These are phyloP conservation scores for Gerris buenoi DNA, from an alignment of 1,140 invertebrate species.

Conservation along the genomic window DNA sequence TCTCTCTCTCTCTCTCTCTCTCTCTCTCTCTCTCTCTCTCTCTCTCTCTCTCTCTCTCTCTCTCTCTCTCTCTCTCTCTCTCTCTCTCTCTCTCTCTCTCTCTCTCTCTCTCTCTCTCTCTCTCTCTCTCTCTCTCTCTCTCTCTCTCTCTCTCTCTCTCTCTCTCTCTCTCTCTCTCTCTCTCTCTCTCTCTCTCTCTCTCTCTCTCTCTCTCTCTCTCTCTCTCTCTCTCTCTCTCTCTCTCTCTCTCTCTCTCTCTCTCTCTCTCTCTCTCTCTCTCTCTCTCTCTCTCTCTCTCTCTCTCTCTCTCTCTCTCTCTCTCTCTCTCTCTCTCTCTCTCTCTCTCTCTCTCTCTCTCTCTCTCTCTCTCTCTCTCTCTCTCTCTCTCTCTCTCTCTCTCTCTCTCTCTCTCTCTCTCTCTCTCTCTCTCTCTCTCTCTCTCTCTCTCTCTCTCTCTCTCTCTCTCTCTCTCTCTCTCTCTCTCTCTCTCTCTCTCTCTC, in stretches of 20 bases:
- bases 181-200: background rate
- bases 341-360: background rate
- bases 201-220: background rate
- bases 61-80: background rate
- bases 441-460: background rate
- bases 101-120: background rate
- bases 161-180: background rate
- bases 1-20: constrained; percentile 1
- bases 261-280: constrained; percentile 1
- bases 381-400: background rate
- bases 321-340: constrained; percentile 1
- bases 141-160: constrained; percentile 1
- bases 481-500: background rate
- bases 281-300: constrained; percentile 1
- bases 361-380: background rate
- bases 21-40: background rate
- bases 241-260: constrained; percentile 1
- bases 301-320: constrained; percentile 1
- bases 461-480: background rate
- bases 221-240: background rate
- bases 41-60: background rate
- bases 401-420: background rate
- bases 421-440: background rate
- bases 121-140: background rate
- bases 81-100: background rate